Evolutionary conservation across 2,797 vertebrate genomes (phyloP).

Genomic region (Urosaurus nigricauda): DNA sequence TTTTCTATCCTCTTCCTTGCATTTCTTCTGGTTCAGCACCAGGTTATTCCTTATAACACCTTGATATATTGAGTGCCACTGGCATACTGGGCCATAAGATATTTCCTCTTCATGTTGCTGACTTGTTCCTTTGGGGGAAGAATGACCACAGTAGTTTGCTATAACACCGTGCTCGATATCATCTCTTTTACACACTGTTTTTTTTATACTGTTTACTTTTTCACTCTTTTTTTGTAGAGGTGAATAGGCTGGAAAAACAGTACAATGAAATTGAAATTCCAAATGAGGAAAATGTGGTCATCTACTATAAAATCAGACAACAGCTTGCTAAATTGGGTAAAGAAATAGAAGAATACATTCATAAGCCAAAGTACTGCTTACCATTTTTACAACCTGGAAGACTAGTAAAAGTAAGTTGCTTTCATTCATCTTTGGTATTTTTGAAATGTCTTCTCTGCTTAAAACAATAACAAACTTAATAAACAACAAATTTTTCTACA

Average conservation of each 20-base stretch:
- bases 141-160: background rate
- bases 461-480: background rate
- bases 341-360: conserved; percentile 95
- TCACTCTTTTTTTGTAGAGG: conserved; percentile 77
- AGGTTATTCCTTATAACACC: background rate
- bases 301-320: conserved; percentile 96
- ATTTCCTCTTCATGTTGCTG: background rate
- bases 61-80: background rate
- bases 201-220: too few relatives aligned
- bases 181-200: too few relatives aligned
- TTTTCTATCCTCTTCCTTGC: background rate
- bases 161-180: background rate
- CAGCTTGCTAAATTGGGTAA: conserved; percentile 93
- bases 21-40: too few relatives aligned
- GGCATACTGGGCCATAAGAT: too few relatives aligned
- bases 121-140: background rate
- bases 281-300: conserved; percentile 93
- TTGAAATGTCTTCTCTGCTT: background rate
- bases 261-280: conserved; percentile 93
- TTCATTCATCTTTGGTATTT: background rate
- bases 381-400: conserved; percentile 96
- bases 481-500: background rate
- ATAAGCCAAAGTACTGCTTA: conserved; percentile 96
- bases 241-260: conserved; percentile 90
- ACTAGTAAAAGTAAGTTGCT: conserved; percentile 88